phyloP scores from a whole-genome alignment of 2,888 invertebrate species.

The Tenthredo distinguenda region DNA sequence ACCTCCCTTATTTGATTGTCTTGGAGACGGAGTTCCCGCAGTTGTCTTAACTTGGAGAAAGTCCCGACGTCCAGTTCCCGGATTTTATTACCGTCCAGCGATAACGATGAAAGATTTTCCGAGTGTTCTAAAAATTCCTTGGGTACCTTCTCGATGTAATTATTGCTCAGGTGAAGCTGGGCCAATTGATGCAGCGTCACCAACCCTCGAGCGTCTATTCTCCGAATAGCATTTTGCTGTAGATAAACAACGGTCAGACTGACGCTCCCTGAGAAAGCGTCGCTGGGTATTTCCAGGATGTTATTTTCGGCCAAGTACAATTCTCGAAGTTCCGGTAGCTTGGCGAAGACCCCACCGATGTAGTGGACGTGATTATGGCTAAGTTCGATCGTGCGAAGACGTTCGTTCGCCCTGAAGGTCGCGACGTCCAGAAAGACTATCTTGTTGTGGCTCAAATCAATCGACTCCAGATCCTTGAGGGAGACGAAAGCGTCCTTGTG shows the following conservation, averaged over 20 bases:
- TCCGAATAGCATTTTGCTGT: conserved; percentile 91
- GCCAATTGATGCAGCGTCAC: conserved; percentile 87
- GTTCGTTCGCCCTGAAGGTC: conserved; percentile 87
- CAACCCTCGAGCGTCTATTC: conserved; percentile 88
- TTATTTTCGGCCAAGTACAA: conserved; percentile 94
- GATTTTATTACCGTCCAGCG: conserved; percentile 92
- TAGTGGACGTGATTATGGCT: conserved; percentile 94
- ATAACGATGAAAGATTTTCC: conserved; percentile 88
- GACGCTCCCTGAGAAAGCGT: conserved; percentile 88
- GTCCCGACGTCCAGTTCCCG: conserved; percentile 88
- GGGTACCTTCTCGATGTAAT: conserved; percentile 90
- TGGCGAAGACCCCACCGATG: conserved; percentile 90
- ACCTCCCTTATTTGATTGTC: conserved; percentile 90
- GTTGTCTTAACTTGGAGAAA: conserved; percentile 87
- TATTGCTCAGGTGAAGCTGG: conserved; percentile 92
- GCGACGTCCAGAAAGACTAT: conserved; percentile 87
- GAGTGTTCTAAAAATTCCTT: conserved; percentile 87
- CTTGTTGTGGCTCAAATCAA: conserved; percentile 94
- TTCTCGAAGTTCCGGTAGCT: conserved; percentile 88
- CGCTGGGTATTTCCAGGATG: conserved; percentile 89
- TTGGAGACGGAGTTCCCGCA: conserved; percentile 91
- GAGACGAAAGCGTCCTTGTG: conserved; percentile 88
- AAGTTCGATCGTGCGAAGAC: conserved; percentile 90
- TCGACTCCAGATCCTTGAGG: conserved; percentile 87
- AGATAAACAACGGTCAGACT: conserved; percentile 90